Conservation (phyloP, 1,140 invertebrate genomes). For the Drosophila jambulina region DNA sequence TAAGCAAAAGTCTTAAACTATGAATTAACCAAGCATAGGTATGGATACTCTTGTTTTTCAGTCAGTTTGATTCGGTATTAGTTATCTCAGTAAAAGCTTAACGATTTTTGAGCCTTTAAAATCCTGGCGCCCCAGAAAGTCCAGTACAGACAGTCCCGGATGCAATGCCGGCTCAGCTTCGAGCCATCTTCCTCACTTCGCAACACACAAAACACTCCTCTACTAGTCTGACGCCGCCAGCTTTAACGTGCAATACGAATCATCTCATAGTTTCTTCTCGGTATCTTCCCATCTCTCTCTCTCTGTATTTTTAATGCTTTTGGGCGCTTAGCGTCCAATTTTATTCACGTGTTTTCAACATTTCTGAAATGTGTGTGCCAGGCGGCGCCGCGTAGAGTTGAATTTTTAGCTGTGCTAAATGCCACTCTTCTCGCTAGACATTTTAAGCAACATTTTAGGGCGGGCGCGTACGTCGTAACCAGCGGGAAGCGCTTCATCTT, state of each 20-base stretch:
- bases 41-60: neutral
- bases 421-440: conserved; percentile 25
- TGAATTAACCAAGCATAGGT: too few relatives aligned
- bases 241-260: conserved; percentile 74
- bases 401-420: conserved; percentile 62
- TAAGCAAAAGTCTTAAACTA: neutral
- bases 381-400: conserved; percentile 28
- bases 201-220: conserved; percentile 7
- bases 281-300: conserved; percentile 20
- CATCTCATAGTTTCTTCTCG: conserved; percentile 70
- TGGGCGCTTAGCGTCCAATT: conserved; percentile 67
- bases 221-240: conserved; percentile 43
- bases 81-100: neutral
- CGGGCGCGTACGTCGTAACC: conserved; percentile 29
- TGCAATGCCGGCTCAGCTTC: conserved; percentile 18
- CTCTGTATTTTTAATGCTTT: conserved; percentile 49
- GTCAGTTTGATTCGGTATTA: neutral
- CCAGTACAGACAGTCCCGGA: neutral
- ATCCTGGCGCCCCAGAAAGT: conserved; percentile 4
- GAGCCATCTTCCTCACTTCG: conserved; percentile 21
- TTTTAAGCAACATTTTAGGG: conserved; percentile 6
- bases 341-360: conserved; percentile 73
- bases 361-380: conserved; percentile 76
- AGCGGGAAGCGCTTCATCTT: conserved; percentile 38
- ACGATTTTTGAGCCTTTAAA: neutral